Conservation (phyloP, 2,113 vertebrate species). For the Ovibos moschatus region DNA sequence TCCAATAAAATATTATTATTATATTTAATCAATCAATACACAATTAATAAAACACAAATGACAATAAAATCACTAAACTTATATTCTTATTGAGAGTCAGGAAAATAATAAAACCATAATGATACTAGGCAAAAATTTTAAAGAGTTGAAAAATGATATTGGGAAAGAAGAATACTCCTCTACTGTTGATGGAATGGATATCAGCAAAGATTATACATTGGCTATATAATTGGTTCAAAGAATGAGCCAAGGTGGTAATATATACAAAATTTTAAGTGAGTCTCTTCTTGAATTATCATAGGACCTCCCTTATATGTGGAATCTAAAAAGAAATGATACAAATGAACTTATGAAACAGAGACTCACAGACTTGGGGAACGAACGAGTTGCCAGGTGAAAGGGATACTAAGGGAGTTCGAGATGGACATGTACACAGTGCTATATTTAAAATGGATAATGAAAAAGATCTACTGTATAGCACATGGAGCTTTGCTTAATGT, state of each 20-base stretch:
- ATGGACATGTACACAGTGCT: neutral
- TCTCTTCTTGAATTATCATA: neutral
- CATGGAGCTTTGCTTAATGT: neutral
- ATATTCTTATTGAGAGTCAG: neutral
- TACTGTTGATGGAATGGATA: neutral
- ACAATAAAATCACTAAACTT: neutral
- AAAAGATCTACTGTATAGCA: neutral
- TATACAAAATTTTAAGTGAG: neutral
- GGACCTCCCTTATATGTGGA: neutral
- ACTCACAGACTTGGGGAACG: neutral
- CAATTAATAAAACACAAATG: neutral
- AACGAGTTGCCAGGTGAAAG: neutral
- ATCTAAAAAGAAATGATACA: neutral
- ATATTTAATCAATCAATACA: neutral
- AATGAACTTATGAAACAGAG: neutral
- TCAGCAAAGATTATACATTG: neutral
- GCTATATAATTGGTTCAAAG: neutral
- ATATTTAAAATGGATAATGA: neutral
- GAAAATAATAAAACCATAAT: neutral
- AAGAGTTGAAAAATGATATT: neutral
- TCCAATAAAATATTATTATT: neutral
- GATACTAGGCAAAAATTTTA: neutral
- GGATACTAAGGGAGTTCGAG: neutral
- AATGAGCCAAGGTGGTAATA: neutral
- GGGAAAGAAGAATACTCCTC: neutral